Base-by-base conservation (phyloP, 1,140 invertebrate species). In the Zaprionus ghesquierei region DNA sequence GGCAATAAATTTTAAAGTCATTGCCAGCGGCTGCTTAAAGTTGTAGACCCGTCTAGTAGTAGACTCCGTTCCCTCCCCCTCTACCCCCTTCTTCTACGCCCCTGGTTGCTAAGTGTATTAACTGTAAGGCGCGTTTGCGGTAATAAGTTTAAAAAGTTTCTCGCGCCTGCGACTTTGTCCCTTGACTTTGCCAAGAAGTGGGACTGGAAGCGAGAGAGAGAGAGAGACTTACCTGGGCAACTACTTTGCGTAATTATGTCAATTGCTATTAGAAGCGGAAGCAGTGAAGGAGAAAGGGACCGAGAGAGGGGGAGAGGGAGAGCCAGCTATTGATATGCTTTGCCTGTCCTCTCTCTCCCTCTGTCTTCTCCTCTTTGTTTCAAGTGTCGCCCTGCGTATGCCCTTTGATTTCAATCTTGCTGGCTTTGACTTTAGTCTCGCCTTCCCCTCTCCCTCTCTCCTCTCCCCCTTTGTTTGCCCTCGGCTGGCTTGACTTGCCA, bases 211-310 rank as follows among this genome's bases (percentile, higher is more conserved):
- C 5, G 49, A 20, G 10, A 22, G 18, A 12, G 41, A 4, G 15
- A 10, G 15, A 8, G 20, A 46, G 25, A 27, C 44, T 63, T 63
- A 25, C 31, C 18, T 23, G 54, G 35, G 76, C 79, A 79, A 89
- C 84, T 87, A 87, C 84, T 87, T 87, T 89, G 74, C 84, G 79
- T 89, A 87, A 87, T 87, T 87, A 87, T 89, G 79, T 89, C 84
- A 87, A 87, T 84, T 82, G 79, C 72, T 79, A 89, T 89, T 82
- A 87, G 41, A 35, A 64, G 73, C 29, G 76, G 29, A 64, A 59
- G 56, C 54, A 18, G 56, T n/a, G 20, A 44, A 15, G 12, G 25
- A 13, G 10, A 56, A 1, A 35, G 51, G 5, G 29, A 18, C 3
- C 0, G n/a, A 25, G 41, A 55, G 50, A 60, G 53, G 59, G 61